Evolutionary conservation across 2,888 invertebrate species (phyloP).

Genomic region (Brenthis daphne): DNA sequence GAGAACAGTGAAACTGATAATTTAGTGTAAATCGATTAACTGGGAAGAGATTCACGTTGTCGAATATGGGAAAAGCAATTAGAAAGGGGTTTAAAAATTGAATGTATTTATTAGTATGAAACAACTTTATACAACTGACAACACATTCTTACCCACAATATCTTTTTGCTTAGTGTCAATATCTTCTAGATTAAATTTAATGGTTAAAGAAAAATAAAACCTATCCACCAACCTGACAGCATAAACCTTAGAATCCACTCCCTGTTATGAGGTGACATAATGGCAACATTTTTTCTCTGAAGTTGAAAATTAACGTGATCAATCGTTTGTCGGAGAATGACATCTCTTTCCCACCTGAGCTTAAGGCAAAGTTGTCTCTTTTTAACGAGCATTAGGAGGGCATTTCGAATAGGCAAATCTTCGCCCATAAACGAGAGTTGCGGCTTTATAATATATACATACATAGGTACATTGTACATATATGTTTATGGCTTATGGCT

Average conservation of each 20-base stretch:
- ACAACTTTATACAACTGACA: neutral
- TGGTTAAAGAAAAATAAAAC: neutral
- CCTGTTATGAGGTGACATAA: slow-evolving; percentile 76
- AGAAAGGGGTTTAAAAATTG: neutral
- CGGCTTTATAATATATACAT: too few species aligned
- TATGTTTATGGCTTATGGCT: slow-evolving; percentile 1
- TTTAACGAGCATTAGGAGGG: slow-evolving; percentile 38
- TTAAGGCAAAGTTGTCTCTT: slow-evolving; percentile 43
- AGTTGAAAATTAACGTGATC: slow-evolving; percentile 76
- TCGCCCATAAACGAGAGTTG: slow-evolving; percentile 42
- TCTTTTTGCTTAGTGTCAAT: neutral
- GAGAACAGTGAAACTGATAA: slow-evolving; percentile 59
- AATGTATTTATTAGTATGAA: neutral
- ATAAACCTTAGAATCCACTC: slow-evolving; percentile 45
- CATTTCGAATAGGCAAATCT: slow-evolving; percentile 41
- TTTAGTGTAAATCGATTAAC: slow-evolving; percentile 62
- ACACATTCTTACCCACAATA: too few species aligned
- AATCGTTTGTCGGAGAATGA: slow-evolving; percentile 64
- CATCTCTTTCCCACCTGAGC: slow-evolving; percentile 51
- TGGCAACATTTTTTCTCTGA: slow-evolving; percentile 68
- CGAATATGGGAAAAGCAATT: slow-evolving; percentile 42
- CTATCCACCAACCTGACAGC: slow-evolving; percentile 10
- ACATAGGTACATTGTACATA: too few species aligned
- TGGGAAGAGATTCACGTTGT: slow-evolving; percentile 51
- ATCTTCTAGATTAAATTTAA: neutral